Evolutionary conservation across 37 sponge, comb jelly and placozoan genomes (phyloP), one percentile per base, ranked within the genome.

Genomic region (Chondrilla cf. caribensis): DNA sequence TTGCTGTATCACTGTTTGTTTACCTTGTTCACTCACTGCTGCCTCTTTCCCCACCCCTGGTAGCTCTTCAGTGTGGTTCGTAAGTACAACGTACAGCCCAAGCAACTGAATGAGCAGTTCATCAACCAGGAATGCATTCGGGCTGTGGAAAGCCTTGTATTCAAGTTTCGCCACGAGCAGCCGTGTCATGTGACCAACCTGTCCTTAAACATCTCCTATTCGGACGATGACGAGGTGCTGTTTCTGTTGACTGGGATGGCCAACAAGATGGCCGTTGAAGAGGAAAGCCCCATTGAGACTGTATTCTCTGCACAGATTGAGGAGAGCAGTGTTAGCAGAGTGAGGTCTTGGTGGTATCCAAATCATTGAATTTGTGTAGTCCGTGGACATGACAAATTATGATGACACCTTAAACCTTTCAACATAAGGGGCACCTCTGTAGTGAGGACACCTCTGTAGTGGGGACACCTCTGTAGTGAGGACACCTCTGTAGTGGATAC

Each of bases 151-250:
- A 51, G 67, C 2, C 42, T 92, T 42, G 57, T 47, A 15, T 92
- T 92, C 79, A 85, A 79, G 39, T 80, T 82, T 0, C 82, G 86
- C 18, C 65, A 33, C 31, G 24, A 73, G 43, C 60, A 39, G 25
- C 93, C 93, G 0, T 88, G 86, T 72, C 25, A 65, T 15, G 58
- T 92, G 25, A 82, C 59, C 43, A 79, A 78, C 40, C 57, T 92
- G 2, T 26, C 29, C 1, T 88, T 86, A 40, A 81, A 85, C 28
- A 64, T 87, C 17, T 85, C 87, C 57, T 78, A 85, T 0, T 86
- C 93, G 24, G 89, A 92, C n/a, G 93, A 92, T 9, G 86, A 92
- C 60, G 89, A 86, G 40, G 54, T 92, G 9, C 93, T 88, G 81
- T 67, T 67, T 1, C 26, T 67, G 15, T 5, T 67, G 35, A 67